Conservation (phyloP, 2,113 vertebrate genomes). For the Podocnemis expansa region DNA sequence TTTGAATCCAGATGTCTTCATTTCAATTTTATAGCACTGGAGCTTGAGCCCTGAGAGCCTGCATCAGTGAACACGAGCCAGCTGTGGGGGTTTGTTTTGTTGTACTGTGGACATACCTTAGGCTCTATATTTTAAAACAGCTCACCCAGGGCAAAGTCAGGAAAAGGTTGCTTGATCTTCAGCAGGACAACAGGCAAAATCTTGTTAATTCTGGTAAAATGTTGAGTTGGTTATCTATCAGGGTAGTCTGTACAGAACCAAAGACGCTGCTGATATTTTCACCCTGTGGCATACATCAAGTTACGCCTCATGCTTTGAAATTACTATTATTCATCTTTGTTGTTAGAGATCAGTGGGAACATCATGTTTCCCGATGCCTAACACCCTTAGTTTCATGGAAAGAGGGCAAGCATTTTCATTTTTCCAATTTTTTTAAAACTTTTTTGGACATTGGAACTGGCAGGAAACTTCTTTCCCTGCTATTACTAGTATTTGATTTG, state of each 20-base stretch:
- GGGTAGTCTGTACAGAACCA: not conserved
- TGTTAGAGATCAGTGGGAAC: slow-evolving; percentile 29
- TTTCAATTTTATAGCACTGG: not conserved
- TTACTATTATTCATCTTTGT: slow-evolving; percentile 44
- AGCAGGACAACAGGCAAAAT: not conserved
- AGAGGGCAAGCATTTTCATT: slow-evolving; percentile 56
- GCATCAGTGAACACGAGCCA: not conserved
- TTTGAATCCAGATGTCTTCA: not conserved
- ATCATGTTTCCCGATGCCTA: slow-evolving; percentile 45
- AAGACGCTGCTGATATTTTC: not conserved
- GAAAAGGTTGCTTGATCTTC: not conserved
- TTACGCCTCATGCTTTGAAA: slow-evolving; percentile 19
- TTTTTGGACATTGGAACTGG: slow-evolving; percentile 63
- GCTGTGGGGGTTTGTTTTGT: not conserved
- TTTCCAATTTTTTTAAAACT: slow-evolving; percentile 50
- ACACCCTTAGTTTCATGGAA: slow-evolving; percentile 21
- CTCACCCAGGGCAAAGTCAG: not conserved
- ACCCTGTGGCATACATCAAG: not conserved
- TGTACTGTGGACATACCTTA: not conserved
- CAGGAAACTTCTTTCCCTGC: slow-evolving; percentile 53
- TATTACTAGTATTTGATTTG: slow-evolving; percentile 72
- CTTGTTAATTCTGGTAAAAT: not conserved
- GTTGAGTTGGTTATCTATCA: not conserved
- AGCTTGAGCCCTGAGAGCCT: not conserved
- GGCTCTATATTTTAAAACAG: not conserved